Evolutionary conservation across 2,113 vertebrate species (phyloP).

Genomic region (Pluvialis apricaria): DNA sequence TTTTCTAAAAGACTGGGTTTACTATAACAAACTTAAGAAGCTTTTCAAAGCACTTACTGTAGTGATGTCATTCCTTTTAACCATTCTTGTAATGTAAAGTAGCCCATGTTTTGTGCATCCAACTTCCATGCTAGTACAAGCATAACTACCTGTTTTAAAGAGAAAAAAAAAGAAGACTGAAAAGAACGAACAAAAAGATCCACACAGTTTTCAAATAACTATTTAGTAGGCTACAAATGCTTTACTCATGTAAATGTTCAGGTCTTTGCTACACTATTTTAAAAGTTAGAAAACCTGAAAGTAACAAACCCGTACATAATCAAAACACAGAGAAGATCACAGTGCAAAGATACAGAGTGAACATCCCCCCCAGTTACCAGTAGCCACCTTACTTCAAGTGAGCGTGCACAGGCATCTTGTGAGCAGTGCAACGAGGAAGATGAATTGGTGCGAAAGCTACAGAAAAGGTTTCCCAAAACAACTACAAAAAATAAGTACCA

Average conservation of each 20-base stretch:
- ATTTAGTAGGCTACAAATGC: background rate
- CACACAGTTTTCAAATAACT: background rate
- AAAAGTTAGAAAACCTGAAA: background rate
- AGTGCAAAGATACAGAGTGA: background rate
- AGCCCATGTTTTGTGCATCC: constrained; percentile 99
- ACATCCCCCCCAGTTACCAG: background rate
- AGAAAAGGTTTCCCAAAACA: background rate
- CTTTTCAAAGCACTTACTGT: constrained; percentile 82
- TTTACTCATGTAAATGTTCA: background rate
- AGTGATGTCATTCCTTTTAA: constrained; percentile 96
- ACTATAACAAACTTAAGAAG: background rate
- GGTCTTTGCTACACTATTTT: background rate
- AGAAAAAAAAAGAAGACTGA: background rate
- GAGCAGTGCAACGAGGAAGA: background rate
- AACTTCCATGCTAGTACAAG: constrained; percentile 98
- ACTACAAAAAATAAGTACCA: background rate
- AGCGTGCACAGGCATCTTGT: background rate
- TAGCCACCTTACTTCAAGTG: background rate
- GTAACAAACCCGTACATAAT: background rate
- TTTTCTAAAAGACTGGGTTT: background rate
- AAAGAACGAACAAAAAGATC: background rate
- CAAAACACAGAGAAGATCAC: background rate
- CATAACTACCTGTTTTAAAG: constrained; percentile 91
- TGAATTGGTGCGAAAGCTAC: background rate
- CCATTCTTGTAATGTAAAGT: constrained; percentile 98